Percentiles rank a stretch among this genome's conserved stretches.
phyloP scores from a whole-genome alignment of 2,888 invertebrate genomes.

The Cyaniris semiargus region DNA sequence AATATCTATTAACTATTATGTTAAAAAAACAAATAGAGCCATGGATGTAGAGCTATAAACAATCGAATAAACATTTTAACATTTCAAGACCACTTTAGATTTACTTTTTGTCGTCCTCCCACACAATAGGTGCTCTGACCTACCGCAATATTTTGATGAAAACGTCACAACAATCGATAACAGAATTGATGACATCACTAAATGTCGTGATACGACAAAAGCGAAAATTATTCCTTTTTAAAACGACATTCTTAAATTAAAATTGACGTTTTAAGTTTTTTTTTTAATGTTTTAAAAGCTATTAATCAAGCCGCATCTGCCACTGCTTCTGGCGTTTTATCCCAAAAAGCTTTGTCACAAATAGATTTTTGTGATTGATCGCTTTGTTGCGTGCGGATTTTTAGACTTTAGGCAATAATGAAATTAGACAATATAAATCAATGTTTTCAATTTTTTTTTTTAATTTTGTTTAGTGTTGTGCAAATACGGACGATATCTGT shows the following conservation, averaged over 20 bases:
- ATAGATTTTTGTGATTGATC: slow-evolving; percentile 53
- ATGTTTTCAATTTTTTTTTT: neutral
- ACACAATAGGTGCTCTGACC: neutral
- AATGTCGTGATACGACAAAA: slow-evolving; percentile 50
- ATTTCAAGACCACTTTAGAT: neutral
- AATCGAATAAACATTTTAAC: neutral
- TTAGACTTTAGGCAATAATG: neutral
- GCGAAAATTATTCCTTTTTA: neutral
- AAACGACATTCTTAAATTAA: neutral
- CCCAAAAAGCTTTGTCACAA: slow-evolving; percentile 54
- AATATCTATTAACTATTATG: too few relatives aligned
- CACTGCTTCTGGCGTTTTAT: slow-evolving; percentile 50
- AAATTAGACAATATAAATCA: neutral
- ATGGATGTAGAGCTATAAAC: neutral
- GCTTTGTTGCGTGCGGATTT: slow-evolving; percentile 45
- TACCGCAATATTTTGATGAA: slow-evolving; percentile 33
- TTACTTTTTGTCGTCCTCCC: neutral
- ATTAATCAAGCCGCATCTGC: slow-evolving; percentile 76
- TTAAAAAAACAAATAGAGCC: too few relatives aligned
- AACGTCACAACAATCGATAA: slow-evolving; percentile 36
- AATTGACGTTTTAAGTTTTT: slow-evolving; percentile 3
- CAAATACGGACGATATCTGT: neutral
- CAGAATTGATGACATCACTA: slow-evolving; percentile 51
- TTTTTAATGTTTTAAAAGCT: slow-evolving; percentile 73
- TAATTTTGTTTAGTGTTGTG: neutral